These are phyloP conservation scores for Ageneiosus marmoratus DNA, from an alignment of 2,113 vertebrate species.

Conservation along the genomic window DNA sequence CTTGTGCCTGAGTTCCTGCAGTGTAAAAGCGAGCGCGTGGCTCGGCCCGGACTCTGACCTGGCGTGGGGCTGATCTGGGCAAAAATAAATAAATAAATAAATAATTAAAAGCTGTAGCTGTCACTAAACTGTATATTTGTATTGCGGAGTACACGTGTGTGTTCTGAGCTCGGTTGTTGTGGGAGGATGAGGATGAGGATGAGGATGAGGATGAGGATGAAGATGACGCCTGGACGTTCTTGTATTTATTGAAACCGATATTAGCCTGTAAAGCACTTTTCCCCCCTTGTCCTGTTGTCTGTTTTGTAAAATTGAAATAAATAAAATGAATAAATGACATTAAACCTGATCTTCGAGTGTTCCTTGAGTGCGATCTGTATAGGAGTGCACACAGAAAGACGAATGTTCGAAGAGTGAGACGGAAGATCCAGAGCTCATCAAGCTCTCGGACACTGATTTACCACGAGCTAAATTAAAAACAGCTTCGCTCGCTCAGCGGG, in stretches of 20 bases:
- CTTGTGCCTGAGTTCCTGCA: constrained; percentile 46
- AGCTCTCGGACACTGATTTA: constrained; percentile 7
- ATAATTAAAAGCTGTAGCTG: constrained; percentile 44
- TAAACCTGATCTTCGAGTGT: constrained; percentile 82
- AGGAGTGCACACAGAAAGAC: not conserved
- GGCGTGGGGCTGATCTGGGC: constrained; percentile 42
- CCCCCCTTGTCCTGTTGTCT: constrained; percentile 79
- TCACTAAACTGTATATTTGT: constrained; percentile 82
- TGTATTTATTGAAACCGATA: constrained; percentile 97
- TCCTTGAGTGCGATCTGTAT: constrained; percentile 94
- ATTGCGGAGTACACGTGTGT: constrained; percentile 79
- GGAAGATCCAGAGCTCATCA: not conserved
- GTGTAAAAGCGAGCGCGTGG: constrained; percentile 58
- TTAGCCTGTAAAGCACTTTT: constrained; percentile 97
- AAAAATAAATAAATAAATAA: constrained; percentile 21
- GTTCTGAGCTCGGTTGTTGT: constrained; percentile 56
- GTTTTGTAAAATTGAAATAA: constrained; percentile 83
- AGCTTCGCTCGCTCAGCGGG: not conserved
- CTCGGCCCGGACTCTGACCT: constrained; percentile 58
- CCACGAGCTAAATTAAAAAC: constrained; percentile 24
- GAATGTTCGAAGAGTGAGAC: not conserved
- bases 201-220: constrained; percentile 56
- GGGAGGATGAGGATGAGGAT: not conserved
- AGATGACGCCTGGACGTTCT: constrained; percentile 78
- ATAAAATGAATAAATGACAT: constrained; percentile 54